Conservation (phyloP, 2,888 invertebrate genomes). For the Drosophila yooni region DNA sequence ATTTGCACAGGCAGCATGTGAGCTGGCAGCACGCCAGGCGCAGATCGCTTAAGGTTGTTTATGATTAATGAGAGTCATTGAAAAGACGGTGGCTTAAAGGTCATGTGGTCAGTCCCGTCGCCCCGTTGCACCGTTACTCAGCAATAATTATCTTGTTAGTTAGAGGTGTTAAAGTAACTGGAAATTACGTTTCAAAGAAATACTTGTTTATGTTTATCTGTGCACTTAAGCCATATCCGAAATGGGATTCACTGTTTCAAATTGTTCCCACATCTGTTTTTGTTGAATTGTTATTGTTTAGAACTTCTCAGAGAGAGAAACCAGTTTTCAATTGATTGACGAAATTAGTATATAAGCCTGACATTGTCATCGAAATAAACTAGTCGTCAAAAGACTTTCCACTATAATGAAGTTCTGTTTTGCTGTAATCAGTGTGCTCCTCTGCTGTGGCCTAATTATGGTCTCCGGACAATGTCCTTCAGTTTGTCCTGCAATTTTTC, state of each 20-base stretch:
- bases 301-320: conserved; percentile 14
- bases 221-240: not conserved
- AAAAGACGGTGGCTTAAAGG: conserved; percentile 8
- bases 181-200: conserved; percentile 14
- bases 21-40: not conserved
- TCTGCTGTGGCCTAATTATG: conserved; percentile 21
- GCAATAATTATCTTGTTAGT: not conserved
- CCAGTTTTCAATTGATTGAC: conserved; percentile 1
- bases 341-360: conserved; percentile 25
- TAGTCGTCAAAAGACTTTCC: conserved; percentile 8
- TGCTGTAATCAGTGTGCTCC: conserved; percentile 25
- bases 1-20: conserved; percentile 2
- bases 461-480: conserved; percentile 11
- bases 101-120: conserved; percentile 4
- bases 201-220: conserved; percentile 1
- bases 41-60: not conserved
- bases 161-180: conserved; percentile 6
- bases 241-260: conserved; percentile 7
- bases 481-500: conserved; percentile 8
- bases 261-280: not conserved
- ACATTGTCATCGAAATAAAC: not conserved
- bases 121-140: not conserved
- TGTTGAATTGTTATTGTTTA: not conserved
- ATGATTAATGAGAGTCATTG: conserved; percentile 18
- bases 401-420: conserved; percentile 28